Percentiles rank a stretch among this genome's conserved stretches.
Conservation (phyloP, 1,140 invertebrate species). For the Phthorimaea operculella region DNA sequence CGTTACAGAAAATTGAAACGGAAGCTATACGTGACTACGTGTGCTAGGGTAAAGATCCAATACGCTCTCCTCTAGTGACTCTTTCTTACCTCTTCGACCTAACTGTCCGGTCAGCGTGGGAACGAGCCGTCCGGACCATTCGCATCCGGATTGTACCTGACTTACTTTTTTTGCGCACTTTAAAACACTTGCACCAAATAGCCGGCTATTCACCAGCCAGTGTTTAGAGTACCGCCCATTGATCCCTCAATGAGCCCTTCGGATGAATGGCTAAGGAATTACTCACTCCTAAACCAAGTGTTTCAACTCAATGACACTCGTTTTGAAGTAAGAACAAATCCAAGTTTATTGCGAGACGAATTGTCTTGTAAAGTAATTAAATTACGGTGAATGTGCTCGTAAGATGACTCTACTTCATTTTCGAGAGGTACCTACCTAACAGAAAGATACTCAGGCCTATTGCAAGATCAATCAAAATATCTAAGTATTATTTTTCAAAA, state of each 20-base stretch:
- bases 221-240: constrained; percentile 39
- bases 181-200: constrained; percentile 59
- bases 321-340: constrained; percentile 14
- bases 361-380: constrained; percentile 3
- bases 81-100: constrained; percentile 2
- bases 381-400: background rate
- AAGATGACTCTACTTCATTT: background rate
- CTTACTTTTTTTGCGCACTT: constrained; percentile 48
- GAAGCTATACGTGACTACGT: no score
- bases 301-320: constrained; percentile 12
- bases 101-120: constrained; percentile 55
- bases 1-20: no score
- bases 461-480: background rate
- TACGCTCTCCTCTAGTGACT: background rate
- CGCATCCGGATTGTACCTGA: constrained; percentile 58
- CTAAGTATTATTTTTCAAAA: background rate
- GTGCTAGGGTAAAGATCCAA: no score
- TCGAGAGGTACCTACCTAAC: background rate
- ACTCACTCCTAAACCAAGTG: constrained; percentile 16
- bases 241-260: constrained; percentile 9
- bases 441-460: no score
- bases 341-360: constrained; percentile 11
- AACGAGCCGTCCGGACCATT: constrained; percentile 34
- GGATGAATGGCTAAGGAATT: constrained; percentile 16
- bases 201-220: constrained; percentile 31